Evolutionary conservation across 2,888 invertebrate genomes (phyloP), one percentile per base, ranked within the genome.

Genomic region (Cynaeus angustus): DNA sequence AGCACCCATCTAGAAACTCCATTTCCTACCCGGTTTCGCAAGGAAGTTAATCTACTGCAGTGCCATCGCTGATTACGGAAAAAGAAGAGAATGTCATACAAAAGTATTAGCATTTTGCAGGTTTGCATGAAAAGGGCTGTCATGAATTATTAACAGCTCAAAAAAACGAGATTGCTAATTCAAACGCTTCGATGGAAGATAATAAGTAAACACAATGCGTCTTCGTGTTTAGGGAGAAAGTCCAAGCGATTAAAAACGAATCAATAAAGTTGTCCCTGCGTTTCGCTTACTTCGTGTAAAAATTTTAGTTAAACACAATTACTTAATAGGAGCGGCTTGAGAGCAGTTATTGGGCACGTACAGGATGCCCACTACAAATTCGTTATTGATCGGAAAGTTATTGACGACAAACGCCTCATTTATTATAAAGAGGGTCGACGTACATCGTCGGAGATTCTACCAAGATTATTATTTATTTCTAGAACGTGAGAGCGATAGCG

Each of bases 371-470:
- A 28, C 46, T 46, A 46, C 26, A 50, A 50, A 50, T 28, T 50
- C 16, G 28, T 8, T 50, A 50, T 50, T 10, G 50, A 50, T 50
- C 50, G 26, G n/a, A 28, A 6, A 12, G 28, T 50, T 50, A 28
- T 28, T 50, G 50, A 50, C 28, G 50, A 53, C 53, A 37, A 33
- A 53, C 10, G 53, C 6, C 53, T 53, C 53, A 53, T 53, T 37
- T 37, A 53, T 53, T 50, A 50, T 50, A 10, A 16, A 30, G 16
- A 26, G 50, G 26, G 30, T 50, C 28, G 50, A 28, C 30, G 30
- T 50, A 50, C 28, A 26, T 50, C 50, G 6, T 50, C 10, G 10
- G 6, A 50, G 30, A 28, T 50, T 28, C 9, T 9, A 9, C 16
- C 16, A 46, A 46, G 46, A 46, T 46, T 46, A 46, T 46, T 46